Percentiles rank a stretch among this genome's conserved stretches.
These are phyloP conservation scores for Styela plicata DNA, from an alignment of 23 tunicate species.

Conservation along the genomic window DNA sequence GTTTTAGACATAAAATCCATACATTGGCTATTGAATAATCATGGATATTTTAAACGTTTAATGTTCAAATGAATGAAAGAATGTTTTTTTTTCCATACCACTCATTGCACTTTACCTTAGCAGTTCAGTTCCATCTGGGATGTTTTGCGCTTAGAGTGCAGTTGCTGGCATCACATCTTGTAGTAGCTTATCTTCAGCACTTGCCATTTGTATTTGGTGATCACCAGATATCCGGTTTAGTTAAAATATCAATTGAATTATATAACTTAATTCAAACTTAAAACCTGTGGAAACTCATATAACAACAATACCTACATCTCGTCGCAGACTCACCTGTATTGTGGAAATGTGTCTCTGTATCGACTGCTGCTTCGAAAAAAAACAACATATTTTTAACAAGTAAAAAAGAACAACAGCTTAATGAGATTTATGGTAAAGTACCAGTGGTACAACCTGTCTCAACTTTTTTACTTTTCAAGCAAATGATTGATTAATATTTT, in stretches of 20 bases:
- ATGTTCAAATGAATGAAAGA: too few species aligned
- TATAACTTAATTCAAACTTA: neutral
- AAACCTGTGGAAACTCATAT: neutral
- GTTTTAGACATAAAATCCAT: too few species aligned
- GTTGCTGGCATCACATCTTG: too few species aligned
- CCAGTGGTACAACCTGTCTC: neutral
- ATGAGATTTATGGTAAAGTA: neutral
- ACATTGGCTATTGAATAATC: too few species aligned
- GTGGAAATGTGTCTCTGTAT: conserved; percentile 86
- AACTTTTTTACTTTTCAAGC: too few species aligned
- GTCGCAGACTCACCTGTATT: conserved; percentile 41
- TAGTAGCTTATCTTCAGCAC: too few species aligned
- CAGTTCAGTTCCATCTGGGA: too few species aligned
- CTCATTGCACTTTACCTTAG: too few species aligned
- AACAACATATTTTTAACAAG: neutral
- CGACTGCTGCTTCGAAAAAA: conserved; percentile 50
- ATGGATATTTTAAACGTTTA: too few species aligned
- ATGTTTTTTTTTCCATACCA: too few species aligned
- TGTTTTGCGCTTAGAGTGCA: too few species aligned
- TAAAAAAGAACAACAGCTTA: neutral
- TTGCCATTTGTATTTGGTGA: too few species aligned
- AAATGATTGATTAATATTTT: neutral
- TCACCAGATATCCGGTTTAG: neutral
- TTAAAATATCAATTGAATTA: neutral
- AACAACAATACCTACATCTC: neutral